A percentile compares a stretch with the other conserved stretches of the same genome.
These are phyloP conservation scores for Yoshiicerus persimilis DNA, from an alignment of 1,140 invertebrate genomes.

Conservation along the genomic window DNA sequence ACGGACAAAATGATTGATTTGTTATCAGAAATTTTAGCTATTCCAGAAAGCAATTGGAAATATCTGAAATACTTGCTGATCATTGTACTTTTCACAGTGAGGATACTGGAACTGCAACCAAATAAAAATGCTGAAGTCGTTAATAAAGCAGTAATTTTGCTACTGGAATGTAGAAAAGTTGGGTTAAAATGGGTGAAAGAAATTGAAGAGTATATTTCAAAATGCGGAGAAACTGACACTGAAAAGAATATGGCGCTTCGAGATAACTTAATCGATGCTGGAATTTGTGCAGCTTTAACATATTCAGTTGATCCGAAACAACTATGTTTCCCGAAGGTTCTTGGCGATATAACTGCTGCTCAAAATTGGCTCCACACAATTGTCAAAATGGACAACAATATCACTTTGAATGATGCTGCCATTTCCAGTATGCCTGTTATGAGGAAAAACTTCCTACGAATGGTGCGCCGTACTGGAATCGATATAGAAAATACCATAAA, in stretches of 20 bases:
- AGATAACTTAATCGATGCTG: too few species aligned
- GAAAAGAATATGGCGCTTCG: too few species aligned
- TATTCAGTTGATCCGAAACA: background rate
- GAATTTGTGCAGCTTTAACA: background rate
- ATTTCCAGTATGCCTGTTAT: background rate
- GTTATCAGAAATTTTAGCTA: too few species aligned
- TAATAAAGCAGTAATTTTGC: background rate
- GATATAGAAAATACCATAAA: background rate
- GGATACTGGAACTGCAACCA: background rate
- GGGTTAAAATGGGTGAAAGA: background rate
- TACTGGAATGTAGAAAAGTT: background rate
- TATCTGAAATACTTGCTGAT: background rate
- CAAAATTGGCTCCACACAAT: background rate
- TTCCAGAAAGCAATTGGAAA: conserved; percentile 29
- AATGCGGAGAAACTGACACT: background rate
- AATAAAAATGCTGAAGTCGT: background rate
- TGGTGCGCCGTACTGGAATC: background rate
- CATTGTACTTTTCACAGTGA: background rate
- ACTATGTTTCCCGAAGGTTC: background rate
- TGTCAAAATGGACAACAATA: background rate
- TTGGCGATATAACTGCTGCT: background rate
- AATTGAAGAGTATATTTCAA: background rate
- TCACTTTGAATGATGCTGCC: background rate
- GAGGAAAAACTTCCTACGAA: background rate
- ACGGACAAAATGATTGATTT: background rate